These are phyloP conservation scores for Torymus texanus DNA, from an alignment of 2,888 invertebrate species.

Conservation along the genomic window DNA sequence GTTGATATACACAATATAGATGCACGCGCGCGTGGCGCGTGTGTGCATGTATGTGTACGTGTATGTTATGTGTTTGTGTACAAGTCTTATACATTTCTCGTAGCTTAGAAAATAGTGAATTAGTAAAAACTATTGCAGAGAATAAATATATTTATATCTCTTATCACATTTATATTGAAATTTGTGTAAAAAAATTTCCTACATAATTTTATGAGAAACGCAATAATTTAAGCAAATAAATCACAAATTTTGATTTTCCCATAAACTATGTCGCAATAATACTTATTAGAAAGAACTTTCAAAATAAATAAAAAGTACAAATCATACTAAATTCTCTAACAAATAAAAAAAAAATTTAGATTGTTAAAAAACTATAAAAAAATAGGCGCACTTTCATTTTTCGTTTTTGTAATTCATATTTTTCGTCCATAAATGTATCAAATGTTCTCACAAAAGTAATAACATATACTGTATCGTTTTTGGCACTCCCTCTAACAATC, in stretches of 20 bases:
- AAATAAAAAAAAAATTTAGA: conserved; percentile 16
- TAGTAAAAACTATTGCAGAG: conserved; percentile 33
- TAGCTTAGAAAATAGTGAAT: conserved; percentile 38
- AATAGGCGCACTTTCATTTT: conserved; percentile 13
- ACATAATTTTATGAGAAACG: not conserved
- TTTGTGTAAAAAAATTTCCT: conserved; percentile 4
- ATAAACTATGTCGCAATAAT: not conserved
- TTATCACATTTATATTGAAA: conserved; percentile 49
- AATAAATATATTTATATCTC: conserved; percentile 46
- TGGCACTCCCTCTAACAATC: conserved; percentile 47
- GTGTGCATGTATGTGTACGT: too few relatives aligned
- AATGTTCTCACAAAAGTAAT: conserved; percentile 9
- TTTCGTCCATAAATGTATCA: conserved; percentile 2
- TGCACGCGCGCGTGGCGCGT: not conserved
- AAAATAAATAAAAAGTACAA: conserved; percentile 5
- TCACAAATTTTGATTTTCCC: conserved; percentile 4
- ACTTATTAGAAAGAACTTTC: conserved; percentile 12
- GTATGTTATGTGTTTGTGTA: too few relatives aligned
- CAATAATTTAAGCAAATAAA: not conserved
- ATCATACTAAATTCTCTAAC: conserved; percentile 2
- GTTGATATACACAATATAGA: conserved; percentile 17
- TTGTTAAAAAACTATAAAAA: conserved; percentile 11
- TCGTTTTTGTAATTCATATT: not conserved
- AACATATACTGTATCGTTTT: conserved; percentile 26
- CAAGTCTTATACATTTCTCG: conserved; percentile 34